Base-by-base conservation (phyloP, 1,140 invertebrate genomes). In the Nasonia giraulti region DNA sequence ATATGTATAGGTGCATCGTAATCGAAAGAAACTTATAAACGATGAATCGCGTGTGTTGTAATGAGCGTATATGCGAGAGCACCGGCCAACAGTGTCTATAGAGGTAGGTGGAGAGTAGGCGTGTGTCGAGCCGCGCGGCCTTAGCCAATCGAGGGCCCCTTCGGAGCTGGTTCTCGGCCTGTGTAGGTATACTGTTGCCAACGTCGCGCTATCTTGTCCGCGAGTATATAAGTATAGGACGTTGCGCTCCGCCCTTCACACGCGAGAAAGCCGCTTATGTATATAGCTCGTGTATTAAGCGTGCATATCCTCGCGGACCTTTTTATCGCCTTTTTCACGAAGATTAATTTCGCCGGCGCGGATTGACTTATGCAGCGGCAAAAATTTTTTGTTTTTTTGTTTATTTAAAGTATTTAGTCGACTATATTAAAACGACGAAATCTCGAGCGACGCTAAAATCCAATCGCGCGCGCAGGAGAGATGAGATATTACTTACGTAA, bases 101-200 rank as follows among this genome's bases (percentile, higher is more conserved):
- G 20, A 23, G 73, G 74, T 89, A 91, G 91, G 91, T 90, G 91
- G 91, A 88, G 83, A 75, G 88, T 87, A 87, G 87, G 80, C 82
- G 87, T 88, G 87, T 89, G 91, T 91, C 92, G 92, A 91, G 89
- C 85, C 88, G 87, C 88, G 75, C 82, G 87, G 84, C 87, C 84
- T 62, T 88, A 89, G 89, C 92, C 92, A 92, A 92, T 92, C 87
- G 87, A 90, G 90, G 87, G 85, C 88, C 89, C 89, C 91, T 90
- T 87, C 88, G 87, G 89, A 87, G 89, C 62, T 88, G 85, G 89
- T n/a, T 14, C 27, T 27, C 47, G 78, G 71, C 33, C 17, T 62
- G 55, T 62, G 6, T 62, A 62, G 55, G 55, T 62, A 62, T 27
- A 27, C 84, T 90, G 90, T 92, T 91, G 88, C 90, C 89, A 92